Conservation (phyloP, 2,888 invertebrate species). For the Dexiosoma caninum region DNA sequence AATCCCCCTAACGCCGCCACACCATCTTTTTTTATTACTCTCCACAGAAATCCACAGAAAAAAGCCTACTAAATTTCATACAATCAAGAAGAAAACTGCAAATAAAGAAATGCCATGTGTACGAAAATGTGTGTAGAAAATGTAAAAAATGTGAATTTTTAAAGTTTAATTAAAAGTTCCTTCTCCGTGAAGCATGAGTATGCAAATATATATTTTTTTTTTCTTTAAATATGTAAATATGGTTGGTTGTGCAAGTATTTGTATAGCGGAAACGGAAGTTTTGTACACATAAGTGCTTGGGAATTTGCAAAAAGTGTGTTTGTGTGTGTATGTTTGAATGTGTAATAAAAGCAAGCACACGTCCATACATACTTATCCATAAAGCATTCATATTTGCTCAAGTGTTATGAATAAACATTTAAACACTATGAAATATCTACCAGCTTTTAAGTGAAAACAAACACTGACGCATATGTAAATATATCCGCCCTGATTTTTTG, state of each 20-base stretch:
- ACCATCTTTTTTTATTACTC: no score
- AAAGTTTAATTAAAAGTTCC: constrained; percentile 22
- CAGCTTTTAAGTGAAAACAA: neutral
- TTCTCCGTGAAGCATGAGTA: neutral
- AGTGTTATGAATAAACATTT: neutral
- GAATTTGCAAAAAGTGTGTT: neutral
- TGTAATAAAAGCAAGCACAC: no score
- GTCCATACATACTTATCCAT: neutral
- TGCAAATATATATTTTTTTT: neutral
- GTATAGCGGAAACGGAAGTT: constrained; percentile 38
- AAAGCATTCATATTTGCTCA: neutral
- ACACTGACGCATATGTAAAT: neutral
- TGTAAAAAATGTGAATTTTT: neutral
- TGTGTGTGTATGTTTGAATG: neutral
- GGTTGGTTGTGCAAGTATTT: constrained; percentile 14
- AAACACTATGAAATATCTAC: neutral
- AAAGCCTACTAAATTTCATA: neutral
- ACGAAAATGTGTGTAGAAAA: no score
- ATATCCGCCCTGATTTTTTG: neutral
- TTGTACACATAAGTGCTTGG: neutral
- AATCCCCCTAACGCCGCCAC: no score
- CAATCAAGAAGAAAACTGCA: neutral
- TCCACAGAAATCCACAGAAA: no score
- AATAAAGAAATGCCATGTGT: no score
- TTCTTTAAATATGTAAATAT: neutral